Evolutionary conservation across 2,888 invertebrate species (phyloP).

Genomic region (Athrips mouffetella): DNA sequence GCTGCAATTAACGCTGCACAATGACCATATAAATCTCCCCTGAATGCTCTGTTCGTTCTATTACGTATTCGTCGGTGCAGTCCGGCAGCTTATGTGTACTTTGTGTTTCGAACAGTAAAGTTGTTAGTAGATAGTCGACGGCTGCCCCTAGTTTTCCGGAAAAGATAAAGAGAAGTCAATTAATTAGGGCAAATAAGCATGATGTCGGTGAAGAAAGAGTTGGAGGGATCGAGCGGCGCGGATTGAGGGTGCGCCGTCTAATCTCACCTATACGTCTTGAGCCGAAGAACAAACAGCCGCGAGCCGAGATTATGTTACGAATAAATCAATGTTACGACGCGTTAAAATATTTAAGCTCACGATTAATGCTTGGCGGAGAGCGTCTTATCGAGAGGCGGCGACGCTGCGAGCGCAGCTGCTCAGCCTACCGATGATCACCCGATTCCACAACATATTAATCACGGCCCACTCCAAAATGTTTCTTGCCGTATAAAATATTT

Average conservation of each 20-base stretch:
- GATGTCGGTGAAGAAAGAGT: slow-evolving; percentile 45
- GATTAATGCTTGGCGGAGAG: slow-evolving; percentile 68
- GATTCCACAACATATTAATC: slow-evolving; percentile 39
- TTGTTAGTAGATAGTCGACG: slow-evolving; percentile 15
- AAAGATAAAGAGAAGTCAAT: slow-evolving; percentile 41
- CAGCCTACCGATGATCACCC: slow-evolving; percentile 38
- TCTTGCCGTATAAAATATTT: slow-evolving; percentile 16
- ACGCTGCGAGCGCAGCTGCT: slow-evolving; percentile 48
- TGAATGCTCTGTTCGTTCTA: slow-evolving; percentile 61
- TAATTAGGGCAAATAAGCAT: slow-evolving; percentile 46
- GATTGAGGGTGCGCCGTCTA: slow-evolving; percentile 56
- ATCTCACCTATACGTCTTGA: slow-evolving; percentile 73
- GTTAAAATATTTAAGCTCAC: slow-evolving; percentile 77
- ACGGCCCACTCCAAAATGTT: slow-evolving; percentile 33
- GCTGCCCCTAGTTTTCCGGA: slow-evolving; percentile 15
- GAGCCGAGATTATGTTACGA: slow-evolving; percentile 71
- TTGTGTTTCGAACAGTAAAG: slow-evolving; percentile 19
- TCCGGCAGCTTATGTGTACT: slow-evolving; percentile 36
- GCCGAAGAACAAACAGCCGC: slow-evolving; percentile 75
- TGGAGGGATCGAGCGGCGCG: slow-evolving; percentile 37
- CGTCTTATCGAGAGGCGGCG: slow-evolving; percentile 54
- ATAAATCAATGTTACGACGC: slow-evolving; percentile 78
- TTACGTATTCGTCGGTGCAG: slow-evolving; percentile 43
- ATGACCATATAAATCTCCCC: slow-evolving; percentile 73
- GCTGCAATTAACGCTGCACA: slow-evolving; percentile 74